Evolutionary conservation across 2,113 vertebrate genomes (phyloP).

Genomic region (Catagonus wagneri): DNA sequence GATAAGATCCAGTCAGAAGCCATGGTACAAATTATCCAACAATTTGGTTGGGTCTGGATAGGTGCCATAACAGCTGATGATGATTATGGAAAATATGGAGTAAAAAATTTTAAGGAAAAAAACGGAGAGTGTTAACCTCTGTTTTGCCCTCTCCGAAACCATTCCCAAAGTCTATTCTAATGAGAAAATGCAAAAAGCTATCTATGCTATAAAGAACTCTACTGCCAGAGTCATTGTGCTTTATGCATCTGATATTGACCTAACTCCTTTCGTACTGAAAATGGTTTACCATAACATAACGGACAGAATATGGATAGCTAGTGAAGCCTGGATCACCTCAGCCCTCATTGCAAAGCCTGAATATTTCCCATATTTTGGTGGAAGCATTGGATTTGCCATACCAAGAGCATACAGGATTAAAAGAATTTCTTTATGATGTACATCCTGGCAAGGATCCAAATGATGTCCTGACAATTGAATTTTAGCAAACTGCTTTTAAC

Average conservation of each 20-base stretch:
- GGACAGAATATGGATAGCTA: constrained; percentile 91
- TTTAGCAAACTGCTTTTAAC: constrained; percentile 92
- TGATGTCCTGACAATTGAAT: constrained; percentile 89
- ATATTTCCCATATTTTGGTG: constrained; percentile 88
- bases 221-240: constrained; percentile 92
- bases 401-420: constrained; percentile 88
- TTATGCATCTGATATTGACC: constrained; percentile 92
- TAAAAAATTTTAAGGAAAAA: constrained; percentile 91
- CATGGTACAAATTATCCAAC: constrained; percentile 89
- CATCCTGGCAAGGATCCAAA: constrained; percentile 84
- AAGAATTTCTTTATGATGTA: constrained; percentile 86
- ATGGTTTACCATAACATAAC: constrained; percentile 89
- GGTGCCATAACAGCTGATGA: constrained; percentile 91
- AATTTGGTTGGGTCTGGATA: constrained; percentile 94
- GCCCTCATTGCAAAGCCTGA: constrained; percentile 88
- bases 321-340: constrained; percentile 92
- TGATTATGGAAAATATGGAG: constrained; percentile 93
- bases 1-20: constrained; percentile 88
- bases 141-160: constrained; percentile 91
- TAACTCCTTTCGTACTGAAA: constrained; percentile 89
- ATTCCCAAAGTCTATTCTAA: constrained; percentile 90
- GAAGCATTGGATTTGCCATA: constrained; percentile 91
- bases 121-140: constrained; percentile 88
- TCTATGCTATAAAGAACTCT: constrained; percentile 84
- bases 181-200: constrained; percentile 86